Evolutionary conservation across 2,797 vertebrate genomes (phyloP).

Genomic region (Pogoniulus pusillus): DNA sequence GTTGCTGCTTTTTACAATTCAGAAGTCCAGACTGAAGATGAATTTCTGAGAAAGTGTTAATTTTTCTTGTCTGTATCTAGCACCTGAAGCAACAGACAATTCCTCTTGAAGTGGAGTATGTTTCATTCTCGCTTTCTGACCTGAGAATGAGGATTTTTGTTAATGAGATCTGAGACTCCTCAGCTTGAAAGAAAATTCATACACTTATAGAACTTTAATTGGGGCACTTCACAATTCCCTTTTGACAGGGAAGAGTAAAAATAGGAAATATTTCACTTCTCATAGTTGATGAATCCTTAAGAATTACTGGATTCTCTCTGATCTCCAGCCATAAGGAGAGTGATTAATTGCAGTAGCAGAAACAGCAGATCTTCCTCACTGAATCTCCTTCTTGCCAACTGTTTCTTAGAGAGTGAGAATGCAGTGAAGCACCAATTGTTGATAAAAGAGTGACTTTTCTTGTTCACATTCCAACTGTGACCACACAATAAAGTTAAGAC

Average conservation of each 20-base stretch:
- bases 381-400: background rate
- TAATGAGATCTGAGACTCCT: background rate
- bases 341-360: conserved; percentile 11
- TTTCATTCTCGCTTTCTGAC: background rate
- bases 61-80: background rate
- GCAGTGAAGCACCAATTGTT: conserved; percentile 8
- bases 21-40: background rate
- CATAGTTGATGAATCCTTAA: background rate
- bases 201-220: background rate
- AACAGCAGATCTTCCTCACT: conserved; percentile 33
- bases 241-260: background rate
- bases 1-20: background rate
- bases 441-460: background rate
- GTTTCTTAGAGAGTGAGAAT: conserved; percentile 15
- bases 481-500: conserved; percentile 5
- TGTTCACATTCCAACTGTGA: conserved; percentile 29
- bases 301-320: background rate
- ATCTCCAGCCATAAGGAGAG: background rate
- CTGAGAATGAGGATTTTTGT: background rate
- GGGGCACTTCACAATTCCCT: background rate
- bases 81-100: background rate
- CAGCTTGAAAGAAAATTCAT: conserved; percentile 4
- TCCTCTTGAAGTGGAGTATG: background rate
- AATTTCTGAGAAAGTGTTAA: background rate
- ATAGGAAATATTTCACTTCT: background rate